Evolutionary conservation across 1,140 invertebrate genomes (phyloP).

Genomic region (Agrilus planipennis): DNA sequence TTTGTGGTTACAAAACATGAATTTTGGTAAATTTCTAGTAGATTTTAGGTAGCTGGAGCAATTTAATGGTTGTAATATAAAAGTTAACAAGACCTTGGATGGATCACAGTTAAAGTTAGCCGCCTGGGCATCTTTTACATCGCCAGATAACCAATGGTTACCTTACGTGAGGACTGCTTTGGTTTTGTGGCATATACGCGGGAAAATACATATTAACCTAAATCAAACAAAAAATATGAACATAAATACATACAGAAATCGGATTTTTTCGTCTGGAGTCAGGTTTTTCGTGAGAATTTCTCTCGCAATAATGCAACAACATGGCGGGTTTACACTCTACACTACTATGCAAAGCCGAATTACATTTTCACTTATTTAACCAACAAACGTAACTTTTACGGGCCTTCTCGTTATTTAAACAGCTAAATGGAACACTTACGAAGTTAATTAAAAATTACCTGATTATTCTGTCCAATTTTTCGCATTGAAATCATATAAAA

Average conservation of each 20-base stretch:
- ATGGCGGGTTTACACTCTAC: conserved; percentile 31
- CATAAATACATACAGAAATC: conserved; percentile 18
- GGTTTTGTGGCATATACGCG: conserved; percentile 27
- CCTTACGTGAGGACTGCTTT: conserved; percentile 19
- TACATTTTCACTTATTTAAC: conserved; percentile 12
- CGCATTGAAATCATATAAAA: conserved; percentile 32
- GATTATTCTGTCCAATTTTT: conserved; percentile 28
- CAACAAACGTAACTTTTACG: conserved; percentile 6
- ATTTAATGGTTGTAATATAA: too few species aligned
- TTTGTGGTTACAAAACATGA: too few species aligned
- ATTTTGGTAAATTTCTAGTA: too few species aligned
- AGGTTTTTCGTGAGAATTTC: conserved; percentile 9
- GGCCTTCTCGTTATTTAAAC: conserved; percentile 2
- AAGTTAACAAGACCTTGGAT: conserved; percentile 23
- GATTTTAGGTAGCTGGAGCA: too few species aligned
- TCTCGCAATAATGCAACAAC: conserved; percentile 22
- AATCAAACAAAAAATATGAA: conserved; percentile 20
- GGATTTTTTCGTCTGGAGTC: conserved; percentile 8
- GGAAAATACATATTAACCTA: conserved; percentile 27
- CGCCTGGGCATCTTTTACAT: conserved; percentile 19
- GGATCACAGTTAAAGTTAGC: conserved; percentile 16
- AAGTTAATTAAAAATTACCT: conserved; percentile 27
- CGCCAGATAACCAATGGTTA: conserved; percentile 24
- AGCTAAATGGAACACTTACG: conserved; percentile 11
- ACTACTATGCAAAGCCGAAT: conserved; percentile 21